Conservation (phyloP, 2,113 vertebrate genomes). For the Ammodytes marinus region DNA sequence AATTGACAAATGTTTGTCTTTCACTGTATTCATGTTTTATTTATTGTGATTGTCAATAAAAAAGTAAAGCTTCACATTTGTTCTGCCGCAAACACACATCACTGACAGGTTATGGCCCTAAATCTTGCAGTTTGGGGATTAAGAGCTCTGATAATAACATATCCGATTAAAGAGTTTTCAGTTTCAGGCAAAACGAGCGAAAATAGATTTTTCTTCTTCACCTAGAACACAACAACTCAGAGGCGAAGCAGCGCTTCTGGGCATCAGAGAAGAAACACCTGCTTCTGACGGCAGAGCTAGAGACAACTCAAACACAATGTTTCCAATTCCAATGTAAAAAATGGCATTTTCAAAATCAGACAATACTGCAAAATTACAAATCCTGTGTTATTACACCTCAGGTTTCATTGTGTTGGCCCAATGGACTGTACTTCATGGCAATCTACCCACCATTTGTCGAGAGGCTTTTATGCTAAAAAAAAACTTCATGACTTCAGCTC, state of each 20-base stretch:
- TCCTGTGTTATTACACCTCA: background rate
- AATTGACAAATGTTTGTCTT: background rate
- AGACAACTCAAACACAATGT: background rate
- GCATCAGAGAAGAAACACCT: background rate
- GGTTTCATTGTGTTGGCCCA: background rate
- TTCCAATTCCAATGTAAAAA: no score
- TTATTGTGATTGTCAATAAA: background rate
- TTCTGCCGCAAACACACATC: background rate
- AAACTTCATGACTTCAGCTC: no score
- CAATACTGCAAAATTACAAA: background rate
- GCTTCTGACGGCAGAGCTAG: slow-evolving; percentile 7
- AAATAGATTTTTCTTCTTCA: slow-evolving; percentile 8
- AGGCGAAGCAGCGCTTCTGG: background rate
- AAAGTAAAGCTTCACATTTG: background rate
- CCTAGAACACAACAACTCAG: slow-evolving; percentile 23
- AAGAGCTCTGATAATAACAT: background rate
- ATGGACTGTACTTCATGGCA: background rate
- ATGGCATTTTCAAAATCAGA: background rate
- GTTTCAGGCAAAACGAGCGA: background rate
- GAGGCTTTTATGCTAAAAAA: no score
- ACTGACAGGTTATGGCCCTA: background rate
- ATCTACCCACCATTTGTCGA: no score
- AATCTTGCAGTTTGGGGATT: background rate
- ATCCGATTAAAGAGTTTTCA: background rate
- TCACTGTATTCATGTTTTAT: background rate